A percentile compares a stretch with the other conserved stretches of the same genome.
phyloP scores from a whole-genome alignment of 1,140 invertebrate species.

The Mizuhopecten yessoensis region DNA sequence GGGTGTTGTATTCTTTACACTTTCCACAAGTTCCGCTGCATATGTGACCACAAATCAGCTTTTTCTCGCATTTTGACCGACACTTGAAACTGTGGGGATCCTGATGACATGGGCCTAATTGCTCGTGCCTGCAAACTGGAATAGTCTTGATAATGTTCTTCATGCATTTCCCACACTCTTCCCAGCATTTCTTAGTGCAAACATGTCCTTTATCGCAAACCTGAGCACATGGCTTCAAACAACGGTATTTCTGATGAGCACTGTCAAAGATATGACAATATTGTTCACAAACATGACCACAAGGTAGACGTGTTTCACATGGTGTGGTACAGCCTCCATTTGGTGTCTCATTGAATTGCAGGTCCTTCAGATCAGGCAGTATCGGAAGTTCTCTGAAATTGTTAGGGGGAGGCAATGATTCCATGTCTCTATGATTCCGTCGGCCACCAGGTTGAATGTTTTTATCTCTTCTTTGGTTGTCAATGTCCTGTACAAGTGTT shows the following conservation, averaged over 20 bases:
- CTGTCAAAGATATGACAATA: conserved; percentile 71
- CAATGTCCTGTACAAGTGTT: not conserved
- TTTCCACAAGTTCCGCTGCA: conserved; percentile 80
- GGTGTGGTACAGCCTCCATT: conserved; percentile 81
- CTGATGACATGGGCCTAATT: conserved; percentile 61
- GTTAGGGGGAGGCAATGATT: conserved; percentile 69
- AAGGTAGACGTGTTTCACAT: conserved; percentile 76
- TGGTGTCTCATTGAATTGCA: conserved; percentile 77
- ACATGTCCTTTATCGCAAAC: conserved; percentile 64
- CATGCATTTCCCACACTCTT: conserved; percentile 71
- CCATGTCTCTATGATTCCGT: conserved; percentile 33
- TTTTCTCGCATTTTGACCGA: conserved; percentile 44
- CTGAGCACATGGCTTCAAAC: conserved; percentile 72
- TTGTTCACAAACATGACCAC: conserved; percentile 78
- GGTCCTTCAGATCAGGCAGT: conserved; percentile 76
- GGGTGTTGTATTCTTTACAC: not conserved
- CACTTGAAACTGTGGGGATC: conserved; percentile 58
- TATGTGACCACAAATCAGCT: conserved; percentile 84
- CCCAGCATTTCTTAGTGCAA: conserved; percentile 69
- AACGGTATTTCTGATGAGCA: conserved; percentile 65
- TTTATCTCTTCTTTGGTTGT: conserved; percentile 36
- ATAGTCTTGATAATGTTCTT: conserved; percentile 51
- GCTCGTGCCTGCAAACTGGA: conserved; percentile 58
- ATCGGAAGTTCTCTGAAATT: conserved; percentile 78
- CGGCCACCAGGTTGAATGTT: not conserved